Evolutionary conservation across 1,140 invertebrate genomes (phyloP).

Genomic region (Atta texana): DNA sequence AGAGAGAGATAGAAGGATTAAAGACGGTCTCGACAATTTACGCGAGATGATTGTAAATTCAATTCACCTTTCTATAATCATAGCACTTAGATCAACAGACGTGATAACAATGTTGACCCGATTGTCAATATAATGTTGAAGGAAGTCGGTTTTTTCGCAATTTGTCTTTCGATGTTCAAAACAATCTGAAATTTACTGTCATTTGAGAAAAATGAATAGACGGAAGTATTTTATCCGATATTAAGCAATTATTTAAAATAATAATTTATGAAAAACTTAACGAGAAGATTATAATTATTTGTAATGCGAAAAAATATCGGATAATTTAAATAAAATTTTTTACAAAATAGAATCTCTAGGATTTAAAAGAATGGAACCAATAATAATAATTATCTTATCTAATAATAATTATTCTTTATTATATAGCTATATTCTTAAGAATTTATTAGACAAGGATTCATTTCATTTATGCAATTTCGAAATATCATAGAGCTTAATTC

Average conservation of each 20-base stretch:
- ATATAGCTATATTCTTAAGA: too few relatives aligned
- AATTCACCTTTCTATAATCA: constrained; percentile 56
- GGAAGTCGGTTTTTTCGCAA: neutral
- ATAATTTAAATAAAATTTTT: too few relatives aligned
- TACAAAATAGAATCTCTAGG: neutral
- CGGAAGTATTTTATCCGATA: neutral
- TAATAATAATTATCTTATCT: neutral
- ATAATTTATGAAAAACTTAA: neutral
- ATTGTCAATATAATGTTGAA: constrained; percentile 51
- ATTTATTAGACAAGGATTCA: neutral
- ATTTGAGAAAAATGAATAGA: neutral
- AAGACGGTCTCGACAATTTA: constrained; percentile 67
- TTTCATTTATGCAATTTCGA: neutral
- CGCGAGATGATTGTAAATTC: constrained; percentile 65
- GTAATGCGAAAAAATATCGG: neutral
- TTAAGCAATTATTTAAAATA: neutral
- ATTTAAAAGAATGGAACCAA: neutral
- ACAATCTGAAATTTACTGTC: neutral
- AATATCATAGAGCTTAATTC: neutral
- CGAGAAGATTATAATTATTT: neutral
- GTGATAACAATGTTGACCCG: constrained; percentile 3
- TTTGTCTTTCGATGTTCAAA: neutral
- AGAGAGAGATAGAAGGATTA: constrained; percentile 46
- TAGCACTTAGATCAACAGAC: neutral
- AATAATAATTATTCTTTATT: too few relatives aligned